Conservation (phyloP, 2,113 vertebrate species). For the Delphinus delphis region DNA sequence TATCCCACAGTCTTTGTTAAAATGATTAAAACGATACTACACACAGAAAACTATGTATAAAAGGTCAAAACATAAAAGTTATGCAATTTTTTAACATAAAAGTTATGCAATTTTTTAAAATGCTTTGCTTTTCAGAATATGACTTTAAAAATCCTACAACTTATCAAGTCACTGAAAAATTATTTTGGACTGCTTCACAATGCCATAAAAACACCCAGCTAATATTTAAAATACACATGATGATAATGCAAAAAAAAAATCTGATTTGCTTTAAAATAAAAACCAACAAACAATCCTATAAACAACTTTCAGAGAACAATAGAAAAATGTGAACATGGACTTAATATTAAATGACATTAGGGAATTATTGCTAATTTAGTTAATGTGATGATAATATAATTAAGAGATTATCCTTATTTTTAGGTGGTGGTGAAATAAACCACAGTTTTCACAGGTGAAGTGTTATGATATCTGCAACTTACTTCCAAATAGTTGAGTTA, state of each 20-base stretch:
- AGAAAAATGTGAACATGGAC: neutral
- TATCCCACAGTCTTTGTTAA: neutral
- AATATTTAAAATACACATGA: neutral
- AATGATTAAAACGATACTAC: neutral
- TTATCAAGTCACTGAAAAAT: neutral
- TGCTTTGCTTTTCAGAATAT: neutral
- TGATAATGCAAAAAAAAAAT: neutral
- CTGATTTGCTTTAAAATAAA: neutral
- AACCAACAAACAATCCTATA: neutral
- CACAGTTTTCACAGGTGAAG: neutral
- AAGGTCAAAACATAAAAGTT: neutral
- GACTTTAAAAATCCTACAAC: neutral
- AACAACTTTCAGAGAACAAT: neutral
- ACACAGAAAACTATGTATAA: neutral
- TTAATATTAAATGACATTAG: neutral
- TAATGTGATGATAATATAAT: neutral
- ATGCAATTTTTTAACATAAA: neutral
- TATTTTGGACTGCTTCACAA: neutral
- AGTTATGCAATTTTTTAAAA: neutral
- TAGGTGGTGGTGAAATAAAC: neutral
- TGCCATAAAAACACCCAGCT: neutral
- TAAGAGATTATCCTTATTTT: neutral
- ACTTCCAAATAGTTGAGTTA: neutral
- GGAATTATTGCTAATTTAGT: neutral
- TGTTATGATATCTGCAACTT: neutral